Evolutionary conservation across 2,113 vertebrate species (phyloP).

Genomic region (Gyps fulvus): DNA sequence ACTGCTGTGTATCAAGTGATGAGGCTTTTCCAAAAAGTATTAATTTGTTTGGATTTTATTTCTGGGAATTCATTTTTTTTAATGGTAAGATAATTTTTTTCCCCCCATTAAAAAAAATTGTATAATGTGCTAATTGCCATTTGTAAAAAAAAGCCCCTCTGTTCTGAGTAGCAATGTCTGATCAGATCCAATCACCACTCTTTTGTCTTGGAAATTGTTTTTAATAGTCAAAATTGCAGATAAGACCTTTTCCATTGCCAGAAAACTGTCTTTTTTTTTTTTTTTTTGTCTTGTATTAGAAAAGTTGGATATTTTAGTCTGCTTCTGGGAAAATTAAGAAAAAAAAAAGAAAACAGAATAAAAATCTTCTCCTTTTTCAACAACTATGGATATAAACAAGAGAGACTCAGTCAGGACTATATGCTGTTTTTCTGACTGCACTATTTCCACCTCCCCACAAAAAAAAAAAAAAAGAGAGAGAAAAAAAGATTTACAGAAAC

Average conservation of each 20-base stretch:
- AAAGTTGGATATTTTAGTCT: neutral
- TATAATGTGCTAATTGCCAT: neutral
- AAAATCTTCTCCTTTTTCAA: neutral
- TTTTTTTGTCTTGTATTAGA: neutral
- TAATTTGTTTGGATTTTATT: neutral
- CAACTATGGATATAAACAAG: neutral
- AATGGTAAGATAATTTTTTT: neutral
- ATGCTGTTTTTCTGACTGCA: neutral
- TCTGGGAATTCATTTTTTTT: neutral
- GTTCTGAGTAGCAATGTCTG: neutral
- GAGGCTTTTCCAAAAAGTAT: neutral
- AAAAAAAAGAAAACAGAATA: neutral
- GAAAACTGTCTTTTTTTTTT: neutral
- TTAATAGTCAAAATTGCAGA: constrained; percentile 31
- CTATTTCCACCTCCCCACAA: neutral
- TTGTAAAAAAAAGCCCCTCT: neutral
- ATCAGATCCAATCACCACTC: neutral
- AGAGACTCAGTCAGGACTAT: neutral
- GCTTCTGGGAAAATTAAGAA: neutral
- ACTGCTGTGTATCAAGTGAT: too few relatives aligned
- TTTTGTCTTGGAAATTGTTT: constrained; percentile 25
- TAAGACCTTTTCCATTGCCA: constrained; percentile 18
- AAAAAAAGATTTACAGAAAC: neutral
- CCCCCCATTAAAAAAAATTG: neutral
- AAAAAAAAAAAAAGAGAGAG: too few relatives aligned